phyloP scores from a whole-genome alignment of 1,140 invertebrate species.

The Drosophila punjabiensis region DNA sequence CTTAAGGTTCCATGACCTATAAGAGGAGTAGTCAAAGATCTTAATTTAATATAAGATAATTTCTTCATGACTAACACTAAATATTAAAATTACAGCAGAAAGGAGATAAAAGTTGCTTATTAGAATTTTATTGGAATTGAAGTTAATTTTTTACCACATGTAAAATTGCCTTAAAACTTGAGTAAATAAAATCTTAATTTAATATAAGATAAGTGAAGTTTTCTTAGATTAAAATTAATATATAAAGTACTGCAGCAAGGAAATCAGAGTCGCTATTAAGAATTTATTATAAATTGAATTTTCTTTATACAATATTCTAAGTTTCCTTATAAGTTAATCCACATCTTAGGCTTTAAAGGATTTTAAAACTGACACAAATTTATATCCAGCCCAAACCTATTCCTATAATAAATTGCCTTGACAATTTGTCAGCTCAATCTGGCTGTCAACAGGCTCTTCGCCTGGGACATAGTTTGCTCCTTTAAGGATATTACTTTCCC shows the following conservation, averaged over 20 bases:
- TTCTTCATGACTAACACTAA: too few relatives aligned
- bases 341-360: neutral
- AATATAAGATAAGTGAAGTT: neutral
- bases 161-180: too few relatives aligned
- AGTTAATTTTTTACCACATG: too few relatives aligned
- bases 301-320: neutral
- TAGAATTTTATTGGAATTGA: too few relatives aligned
- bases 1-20: neutral
- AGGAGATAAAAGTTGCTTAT: too few relatives aligned
- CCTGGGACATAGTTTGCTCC: constrained; percentile 5
- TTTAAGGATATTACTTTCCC: constrained; percentile 7
- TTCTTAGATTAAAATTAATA: neutral
- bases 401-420: constrained; percentile 58
- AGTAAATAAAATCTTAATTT: too few relatives aligned
- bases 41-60: too few relatives aligned
- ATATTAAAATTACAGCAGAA: too few relatives aligned
- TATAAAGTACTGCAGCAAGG: neutral
- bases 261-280: neutral
- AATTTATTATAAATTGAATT: neutral
- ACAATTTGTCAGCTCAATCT: constrained; percentile 70
- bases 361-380: neutral
- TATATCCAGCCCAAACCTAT: neutral
- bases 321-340: neutral
- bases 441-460: constrained; percentile 51
- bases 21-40: neutral